Percentiles rank a stretch among this genome's conserved stretches.
phyloP scores from a whole-genome alignment of 2,888 invertebrate species.

The Chrysomela aeneicollis region DNA sequence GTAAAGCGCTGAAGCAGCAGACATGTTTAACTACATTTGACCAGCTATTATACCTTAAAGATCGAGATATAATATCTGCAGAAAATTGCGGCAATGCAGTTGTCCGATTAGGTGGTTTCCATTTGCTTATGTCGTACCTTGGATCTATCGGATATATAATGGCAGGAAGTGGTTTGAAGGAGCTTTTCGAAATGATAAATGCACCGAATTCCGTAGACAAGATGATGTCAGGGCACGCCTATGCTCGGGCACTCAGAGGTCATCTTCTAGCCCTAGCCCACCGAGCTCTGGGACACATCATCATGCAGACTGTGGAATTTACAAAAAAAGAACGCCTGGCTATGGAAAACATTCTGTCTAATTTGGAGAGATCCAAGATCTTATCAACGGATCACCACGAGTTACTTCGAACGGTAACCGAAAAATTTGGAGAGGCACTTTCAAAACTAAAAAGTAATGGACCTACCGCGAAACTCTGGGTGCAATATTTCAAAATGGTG shows the following conservation, averaged over 20 bases:
- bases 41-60: conserved; percentile 16
- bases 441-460: conserved; percentile 15
- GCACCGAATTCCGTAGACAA: conserved; percentile 19
- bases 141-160: conserved; percentile 18
- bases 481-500: conserved; percentile 50
- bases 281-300: neutral
- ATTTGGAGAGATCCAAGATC: neutral
- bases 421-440: conserved; percentile 19
- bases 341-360: neutral
- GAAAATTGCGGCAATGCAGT: no score
- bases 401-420: conserved; percentile 2
- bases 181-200: conserved; percentile 3
- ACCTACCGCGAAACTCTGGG: conserved; percentile 41
- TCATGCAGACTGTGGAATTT: neutral
- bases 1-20: neutral
- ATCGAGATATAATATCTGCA: neutral
- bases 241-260: conserved; percentile 4
- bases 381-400: neutral
- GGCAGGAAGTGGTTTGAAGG: conserved; percentile 24
- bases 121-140: conserved; percentile 24
- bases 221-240: conserved; percentile 38
- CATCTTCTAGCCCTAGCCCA: neutral
- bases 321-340: neutral
- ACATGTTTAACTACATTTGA: conserved; percentile 21
- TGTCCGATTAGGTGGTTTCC: conserved; percentile 21